These are phyloP conservation scores for Cephalopachus bancanus DNA, from an alignment of 2,797 vertebrate species.

Conservation along the genomic window DNA sequence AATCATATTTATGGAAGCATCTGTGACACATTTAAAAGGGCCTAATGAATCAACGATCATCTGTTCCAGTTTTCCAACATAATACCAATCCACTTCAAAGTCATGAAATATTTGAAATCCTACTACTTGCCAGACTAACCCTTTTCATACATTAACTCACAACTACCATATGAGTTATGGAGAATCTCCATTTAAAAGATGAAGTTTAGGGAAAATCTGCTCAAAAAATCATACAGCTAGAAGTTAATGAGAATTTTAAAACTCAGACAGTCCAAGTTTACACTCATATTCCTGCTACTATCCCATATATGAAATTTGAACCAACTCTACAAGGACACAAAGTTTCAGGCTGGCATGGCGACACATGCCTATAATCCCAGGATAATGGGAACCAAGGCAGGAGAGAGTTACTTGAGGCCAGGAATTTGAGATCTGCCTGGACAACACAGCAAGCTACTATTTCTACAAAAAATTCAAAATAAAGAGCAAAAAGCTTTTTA, in stretches of 20 bases:
- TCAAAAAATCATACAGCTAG: constrained; percentile 38
- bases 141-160: constrained; percentile 50
- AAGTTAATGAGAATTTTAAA: constrained; percentile 57
- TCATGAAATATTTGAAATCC: not conserved
- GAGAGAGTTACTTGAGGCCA: too few relatives aligned
- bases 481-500: not conserved
- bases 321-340: not conserved
- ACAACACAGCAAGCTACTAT: too few relatives aligned
- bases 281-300: not conserved
- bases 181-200: constrained; percentile 22
- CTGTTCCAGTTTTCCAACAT: not conserved
- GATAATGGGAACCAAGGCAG: too few relatives aligned
- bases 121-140: constrained; percentile 9
- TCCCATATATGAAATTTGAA: not conserved
- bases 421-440: too few relatives aligned
- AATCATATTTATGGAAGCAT: not conserved
- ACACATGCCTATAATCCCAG: too few relatives aligned
- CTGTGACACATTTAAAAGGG: not conserved
- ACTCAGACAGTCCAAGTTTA: not conserved
- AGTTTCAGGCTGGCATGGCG: not conserved
- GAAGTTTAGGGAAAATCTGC: constrained; percentile 38
- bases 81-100: not conserved
- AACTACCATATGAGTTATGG: not conserved
- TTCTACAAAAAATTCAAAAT: too few relatives aligned
- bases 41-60: constrained; percentile 17